Base-by-base conservation (phyloP, 2,797 vertebrate species). In the Argya squamiceps region DNA sequence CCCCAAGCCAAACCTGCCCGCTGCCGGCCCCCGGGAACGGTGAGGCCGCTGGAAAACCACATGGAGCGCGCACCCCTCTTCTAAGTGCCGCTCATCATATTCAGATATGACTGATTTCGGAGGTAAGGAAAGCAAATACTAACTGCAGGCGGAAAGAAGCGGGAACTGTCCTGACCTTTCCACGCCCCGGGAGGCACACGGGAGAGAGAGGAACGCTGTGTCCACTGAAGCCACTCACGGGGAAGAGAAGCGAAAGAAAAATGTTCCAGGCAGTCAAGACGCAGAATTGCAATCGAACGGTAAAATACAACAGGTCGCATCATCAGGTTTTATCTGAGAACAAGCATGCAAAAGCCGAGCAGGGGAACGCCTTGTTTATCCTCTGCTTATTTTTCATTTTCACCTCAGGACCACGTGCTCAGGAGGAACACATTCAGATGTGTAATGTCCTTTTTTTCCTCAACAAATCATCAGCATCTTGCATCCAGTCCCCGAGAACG, bases 121-220 rank as follows among this genome's bases (percentile, higher is more conserved):
- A 30, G 63, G 5, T 15, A 55, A 75, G 3, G 5, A 8, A 23
- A 36, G 47, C 14, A 34, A 84, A 30, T 23, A 17, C 29, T 2
- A 63, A 6, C 32, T 9, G 5, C 10, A 7, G 69, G 39, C 2
- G 1, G 23, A 29, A 70, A 34, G 22, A 26, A 64, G 41, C 1
- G 0, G 13, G 17, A 22, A 32, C 52, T 13, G 7, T 46, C 46
- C 37, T 9, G 13, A 53, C 36, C 44, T 29, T 9, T 14, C 34
- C 26, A 16, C 2, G 0, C 2, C 32, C 6, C 2, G 3, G 29
- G 23, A 59, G 30, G 41, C 24, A 56, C 21, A 8, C 1, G 3
- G 14, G 26, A 18, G 18, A 53, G 8, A 32, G 8, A 4, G 5
- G 10, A 10, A 44, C 5, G 0, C 13, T 5, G 4, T 27, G 80